Base-by-base conservation (phyloP, 2,888 invertebrate species). In the Lissonota sp. region DNA sequence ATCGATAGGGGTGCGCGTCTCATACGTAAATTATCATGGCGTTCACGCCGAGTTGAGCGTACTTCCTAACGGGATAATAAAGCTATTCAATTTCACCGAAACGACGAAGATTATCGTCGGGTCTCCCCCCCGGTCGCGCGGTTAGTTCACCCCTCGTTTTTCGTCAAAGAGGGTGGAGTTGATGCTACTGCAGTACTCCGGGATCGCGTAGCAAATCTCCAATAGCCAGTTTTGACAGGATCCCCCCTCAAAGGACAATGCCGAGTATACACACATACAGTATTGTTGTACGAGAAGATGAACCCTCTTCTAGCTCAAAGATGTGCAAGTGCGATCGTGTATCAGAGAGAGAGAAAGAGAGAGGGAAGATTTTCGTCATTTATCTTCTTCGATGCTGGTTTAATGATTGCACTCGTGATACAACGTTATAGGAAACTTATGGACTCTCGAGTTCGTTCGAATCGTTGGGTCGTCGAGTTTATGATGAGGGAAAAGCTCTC, bases 221-320 rank as follows among this genome's bases (percentile, higher is more conserved):
- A 87, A 87, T 88, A 88, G 85, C 86, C 26, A 88, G 89, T 91
- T 91, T 90, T 88, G 91, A 90, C 91, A 90, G 87, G 88, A 85
- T 88, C 85, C 87, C 84, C 85, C 86, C 71, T 73, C 69, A 74
- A 67, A 78, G 72, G 83, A 88, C 88, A 89, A 89, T 87, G 63
- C 84, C 42, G 39, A 55, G 16, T 63, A 49, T 44, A 51, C 60
- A 60, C 5, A 46, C 16, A 12, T 14, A 55, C 6, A 0, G 40
- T 46, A 16, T 71, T 60, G 6, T 8, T 63, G 83, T 79, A 84
- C 39, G 76, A 80, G 73, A 62, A 42, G 16, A 63, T 37, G 44
- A 49, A 72, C 78, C 82, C 86, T 80, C 83, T 62, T 83, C 6
- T 16, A 42, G 49, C 44, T 60, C 14, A 53, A 60, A n/a, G 49